A percentile compares a stretch with the other conserved stretches of the same genome.
phyloP scores from a whole-genome alignment of 2,888 invertebrate species.

The Idaea biselata region DNA sequence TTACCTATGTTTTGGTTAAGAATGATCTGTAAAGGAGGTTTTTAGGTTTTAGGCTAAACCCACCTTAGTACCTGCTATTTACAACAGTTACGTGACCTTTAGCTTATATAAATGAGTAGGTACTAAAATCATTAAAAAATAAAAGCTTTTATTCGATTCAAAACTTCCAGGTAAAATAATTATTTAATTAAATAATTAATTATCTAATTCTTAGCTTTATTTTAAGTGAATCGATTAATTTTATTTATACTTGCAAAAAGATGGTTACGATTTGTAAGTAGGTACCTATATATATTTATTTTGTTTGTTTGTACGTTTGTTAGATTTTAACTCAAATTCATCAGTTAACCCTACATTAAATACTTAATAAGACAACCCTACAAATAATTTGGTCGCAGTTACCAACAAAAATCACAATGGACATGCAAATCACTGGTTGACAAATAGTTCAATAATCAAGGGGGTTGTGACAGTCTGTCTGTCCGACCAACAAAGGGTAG shows the following conservation, averaged over 20 bases:
- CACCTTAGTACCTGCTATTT: too few species aligned
- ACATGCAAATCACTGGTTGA: conserved; percentile 38
- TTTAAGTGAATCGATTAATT: too few species aligned
- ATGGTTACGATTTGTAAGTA: too few species aligned
- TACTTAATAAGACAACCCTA: background rate
- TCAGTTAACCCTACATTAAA: background rate
- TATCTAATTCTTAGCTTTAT: too few species aligned
- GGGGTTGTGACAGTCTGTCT: conserved; percentile 48
- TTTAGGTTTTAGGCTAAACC: background rate
- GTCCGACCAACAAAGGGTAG: conserved; percentile 47
- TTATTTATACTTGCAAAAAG: too few species aligned
- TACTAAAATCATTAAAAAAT: too few species aligned
- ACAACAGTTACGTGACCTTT: background rate
- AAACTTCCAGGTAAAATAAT: too few species aligned
- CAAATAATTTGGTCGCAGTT: background rate
- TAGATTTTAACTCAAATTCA: background rate
- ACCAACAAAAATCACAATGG: conserved; percentile 17
- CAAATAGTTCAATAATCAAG: conserved; percentile 59
- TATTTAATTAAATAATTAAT: too few species aligned
- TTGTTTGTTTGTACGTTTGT: too few species aligned
- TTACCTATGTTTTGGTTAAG: conserved; percentile 14
- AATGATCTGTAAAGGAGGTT: background rate
- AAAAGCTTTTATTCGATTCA: too few species aligned
- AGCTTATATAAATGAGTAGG: too few species aligned
- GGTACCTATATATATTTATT: too few species aligned